Conservation (phyloP, 2,888 invertebrate species). For the Andricus curvator region DNA sequence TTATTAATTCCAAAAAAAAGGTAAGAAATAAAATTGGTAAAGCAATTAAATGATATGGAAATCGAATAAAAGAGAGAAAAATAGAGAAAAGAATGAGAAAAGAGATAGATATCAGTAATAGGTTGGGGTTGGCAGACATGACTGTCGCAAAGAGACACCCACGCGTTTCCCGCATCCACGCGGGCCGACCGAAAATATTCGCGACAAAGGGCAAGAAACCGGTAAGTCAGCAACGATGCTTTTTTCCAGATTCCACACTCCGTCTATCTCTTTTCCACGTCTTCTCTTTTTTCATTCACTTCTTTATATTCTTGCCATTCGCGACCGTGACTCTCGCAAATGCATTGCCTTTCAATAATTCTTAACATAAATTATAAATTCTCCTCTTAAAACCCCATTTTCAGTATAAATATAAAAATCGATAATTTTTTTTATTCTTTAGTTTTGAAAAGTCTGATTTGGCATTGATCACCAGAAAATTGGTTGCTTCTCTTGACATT, state of each 20-base stretch:
- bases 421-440: neutral
- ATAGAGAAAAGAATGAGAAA: conserved; percentile 45
- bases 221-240: conserved; percentile 61
- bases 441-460: neutral
- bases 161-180: conserved; percentile 64
- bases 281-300: conserved; percentile 39
- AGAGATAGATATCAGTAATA: conserved; percentile 55
- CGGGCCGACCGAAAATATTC: conserved; percentile 68
- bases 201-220: conserved; percentile 68
- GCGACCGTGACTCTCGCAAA: neutral
- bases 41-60: conserved; percentile 6
- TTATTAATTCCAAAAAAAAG: neutral
- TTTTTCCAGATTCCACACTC: conserved; percentile 55
- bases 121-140: conserved; percentile 62
- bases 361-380: neutral
- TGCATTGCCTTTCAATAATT: neutral
- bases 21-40: neutral
- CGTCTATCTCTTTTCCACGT: conserved; percentile 45
- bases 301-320: neutral
- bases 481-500: neutral
- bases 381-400: neutral
- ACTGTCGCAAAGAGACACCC: conserved; percentile 62
- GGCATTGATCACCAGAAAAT: neutral
- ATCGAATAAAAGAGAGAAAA: conserved; percentile 1
- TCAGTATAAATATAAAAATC: neutral